These are phyloP conservation scores for Hemistola chrysoprasaria DNA, from an alignment of 2,888 invertebrate species.

Conservation along the genomic window DNA sequence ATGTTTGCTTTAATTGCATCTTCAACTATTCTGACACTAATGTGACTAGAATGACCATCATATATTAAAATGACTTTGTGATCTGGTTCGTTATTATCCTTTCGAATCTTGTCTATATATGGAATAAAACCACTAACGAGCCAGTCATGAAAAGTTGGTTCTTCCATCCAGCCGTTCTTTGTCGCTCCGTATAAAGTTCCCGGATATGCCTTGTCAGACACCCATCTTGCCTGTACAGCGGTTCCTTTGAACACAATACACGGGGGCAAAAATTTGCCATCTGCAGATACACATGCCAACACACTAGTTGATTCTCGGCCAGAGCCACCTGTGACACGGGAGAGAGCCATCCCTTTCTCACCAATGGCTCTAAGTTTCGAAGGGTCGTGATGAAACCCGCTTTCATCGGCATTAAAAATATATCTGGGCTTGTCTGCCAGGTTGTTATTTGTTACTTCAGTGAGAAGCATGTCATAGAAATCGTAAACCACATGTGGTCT, in stretches of 20 bases:
- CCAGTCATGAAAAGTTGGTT: conserved; percentile 6
- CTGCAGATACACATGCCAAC: conserved; percentile 7
- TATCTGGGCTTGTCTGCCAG: conserved; percentile 2
- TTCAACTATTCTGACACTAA: conserved; percentile 8
- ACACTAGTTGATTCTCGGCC: conserved; percentile 8
- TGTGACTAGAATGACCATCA: conserved; percentile 11
- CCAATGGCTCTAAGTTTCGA: conserved; percentile 6
- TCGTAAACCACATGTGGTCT: conserved; percentile 8
- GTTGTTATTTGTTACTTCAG: conserved; percentile 2
- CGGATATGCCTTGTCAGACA: conserved; percentile 12
- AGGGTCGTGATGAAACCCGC: conserved; percentile 7
- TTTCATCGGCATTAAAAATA: conserved; percentile 8
- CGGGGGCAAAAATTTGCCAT: conserved; percentile 5
- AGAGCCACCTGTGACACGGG: conserved; percentile 5
- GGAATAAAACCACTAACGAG: conserved; percentile 9
- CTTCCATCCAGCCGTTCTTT: conserved; percentile 15
- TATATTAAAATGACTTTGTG: conserved; percentile 3
- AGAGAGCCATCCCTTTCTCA: conserved; percentile 11
- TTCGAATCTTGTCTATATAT: not conserved
- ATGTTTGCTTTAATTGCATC: conserved; percentile 7
- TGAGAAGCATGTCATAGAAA: conserved; percentile 4
- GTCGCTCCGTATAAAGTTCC: conserved; percentile 14
- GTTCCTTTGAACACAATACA: conserved; percentile 13
- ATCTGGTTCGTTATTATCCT: not conserved
- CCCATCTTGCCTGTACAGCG: conserved; percentile 13